Base-by-base conservation (phyloP, 2,797 vertebrate genomes). In the Acanthis flammea region DNA sequence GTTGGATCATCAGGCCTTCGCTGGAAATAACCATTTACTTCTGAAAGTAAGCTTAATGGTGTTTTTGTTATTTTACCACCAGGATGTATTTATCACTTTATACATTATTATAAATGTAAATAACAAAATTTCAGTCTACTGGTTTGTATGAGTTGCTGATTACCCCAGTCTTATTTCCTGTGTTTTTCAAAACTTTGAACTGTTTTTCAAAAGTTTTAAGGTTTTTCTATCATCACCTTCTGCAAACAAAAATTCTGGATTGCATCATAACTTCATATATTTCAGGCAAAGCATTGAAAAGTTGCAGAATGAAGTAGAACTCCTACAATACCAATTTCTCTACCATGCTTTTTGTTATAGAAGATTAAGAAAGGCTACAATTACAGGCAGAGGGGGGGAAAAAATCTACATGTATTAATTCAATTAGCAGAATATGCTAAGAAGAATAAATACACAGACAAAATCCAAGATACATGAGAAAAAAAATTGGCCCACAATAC, bases 1-100 rank as follows among this genome's bases (percentile, higher is more conserved):
- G 42, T 41, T 47, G 22, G 48, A 78, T 70, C n/a, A 54, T 37
- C 3, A 66, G 25, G n/a, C 31, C 68, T 84, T 75, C 33, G 37
- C 12, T 44, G 7, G 39, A 72, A 84, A 57, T n/a, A 41, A 58
- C 3, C 2, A 14, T 53, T 86, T 80, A 65, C 27, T 72, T 84
- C 35, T 62, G 7, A 77, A 85, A 68, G 22, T 45, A 77, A 81
- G 54, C 18, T 91, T 95, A 90, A 68, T 89, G 41, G 16, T 73
- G 88, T 88, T 57, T 83, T 89, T 71, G 63, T 78, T 93, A 77
- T 96, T 97, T 97, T 96, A 66, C 47, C 87, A 90, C 83, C 57
- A 93, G 31, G 30, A 55, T 54, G 16, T 88, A 74, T 66, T 93
- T 93, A 94, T 87, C 66, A 54, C 63, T 93, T 76, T 35, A 55